A percentile compares a stretch with the other conserved stretches of the same genome.
Conservation (phyloP, 2,113 vertebrate genomes). For the Corythoichthys haematopterus region DNA sequence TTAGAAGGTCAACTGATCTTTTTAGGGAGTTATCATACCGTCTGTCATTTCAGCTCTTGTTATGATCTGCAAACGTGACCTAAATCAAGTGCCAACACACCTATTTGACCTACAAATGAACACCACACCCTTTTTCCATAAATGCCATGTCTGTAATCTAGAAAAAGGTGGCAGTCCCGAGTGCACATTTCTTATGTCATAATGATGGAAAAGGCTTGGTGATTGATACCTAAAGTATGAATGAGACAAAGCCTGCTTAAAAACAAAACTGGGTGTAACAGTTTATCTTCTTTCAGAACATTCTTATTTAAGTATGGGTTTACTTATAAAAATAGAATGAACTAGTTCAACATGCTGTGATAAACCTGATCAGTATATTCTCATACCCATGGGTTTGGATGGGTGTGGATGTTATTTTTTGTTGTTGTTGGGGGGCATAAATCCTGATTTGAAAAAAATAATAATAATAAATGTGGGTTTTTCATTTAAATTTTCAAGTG, state of each 20-base stretch:
- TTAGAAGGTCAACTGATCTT: conserved; percentile 52
- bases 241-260: not conserved
- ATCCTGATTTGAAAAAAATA: too few relatives aligned
- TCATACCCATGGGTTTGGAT: not conserved
- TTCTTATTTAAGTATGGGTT: not conserved
- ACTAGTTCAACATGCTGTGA: not conserved
- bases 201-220: not conserved
- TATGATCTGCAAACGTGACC: not conserved
- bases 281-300: not conserved
- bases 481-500: too few relatives aligned
- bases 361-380: not conserved
- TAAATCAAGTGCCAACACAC: not conserved
- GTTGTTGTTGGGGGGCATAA: too few relatives aligned
- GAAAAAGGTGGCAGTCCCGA: not conserved
- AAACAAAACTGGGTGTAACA: not conserved
- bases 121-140: not conserved
- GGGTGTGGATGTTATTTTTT: too few relatives aligned
- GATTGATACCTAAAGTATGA: not conserved
- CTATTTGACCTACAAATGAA: not conserved
- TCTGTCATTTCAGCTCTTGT: not conserved
- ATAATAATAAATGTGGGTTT: too few relatives aligned
- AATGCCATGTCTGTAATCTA: not conserved
- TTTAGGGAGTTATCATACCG: conserved; percentile 25
- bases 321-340: not conserved
- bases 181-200: not conserved